These are phyloP conservation scores for Apodemia mormo DNA, from an alignment of 2,888 invertebrate genomes.

Conservation along the genomic window DNA sequence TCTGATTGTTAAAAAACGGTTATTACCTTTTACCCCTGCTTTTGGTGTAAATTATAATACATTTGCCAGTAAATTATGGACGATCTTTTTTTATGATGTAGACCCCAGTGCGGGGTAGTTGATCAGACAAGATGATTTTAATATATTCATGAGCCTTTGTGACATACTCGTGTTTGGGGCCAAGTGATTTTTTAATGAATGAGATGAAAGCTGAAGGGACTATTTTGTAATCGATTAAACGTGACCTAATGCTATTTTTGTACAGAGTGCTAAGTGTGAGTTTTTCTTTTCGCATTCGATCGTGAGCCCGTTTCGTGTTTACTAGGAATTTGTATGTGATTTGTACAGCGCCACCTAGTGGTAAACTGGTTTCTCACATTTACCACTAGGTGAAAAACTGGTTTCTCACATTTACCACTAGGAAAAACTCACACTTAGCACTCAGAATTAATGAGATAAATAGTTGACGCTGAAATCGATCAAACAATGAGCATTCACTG, in stretches of 20 bases:
- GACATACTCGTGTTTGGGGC: conserved; percentile 44
- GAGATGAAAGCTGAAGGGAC: conserved; percentile 18
- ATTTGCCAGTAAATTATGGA: conserved; percentile 3
- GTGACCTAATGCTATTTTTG: not conserved
- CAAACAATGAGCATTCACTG: too few relatives aligned
- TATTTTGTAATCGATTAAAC: not conserved
- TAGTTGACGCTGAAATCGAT: too few relatives aligned
- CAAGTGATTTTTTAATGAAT: conserved; percentile 36
- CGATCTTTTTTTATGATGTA: not conserved
- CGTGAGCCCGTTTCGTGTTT: too few relatives aligned
- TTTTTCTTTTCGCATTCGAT: too few relatives aligned
- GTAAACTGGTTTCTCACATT: too few relatives aligned
- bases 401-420: too few relatives aligned
- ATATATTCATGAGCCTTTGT: conserved; percentile 66
- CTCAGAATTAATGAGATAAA: too few relatives aligned
- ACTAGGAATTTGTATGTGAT: too few relatives aligned
- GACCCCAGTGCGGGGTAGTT: conserved; percentile 47
- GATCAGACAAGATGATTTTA: conserved; percentile 59
- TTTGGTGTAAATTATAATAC: not conserved
- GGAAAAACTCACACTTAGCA: too few relatives aligned
- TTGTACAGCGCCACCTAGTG: too few relatives aligned
- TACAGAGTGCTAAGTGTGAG: too few relatives aligned
- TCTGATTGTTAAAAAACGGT: not conserved
- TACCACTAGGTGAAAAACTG: too few relatives aligned
- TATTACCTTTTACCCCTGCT: conserved; percentile 22